phyloP scores from a whole-genome alignment of 2,797 vertebrate genomes.

The Echeneis naucrates region DNA sequence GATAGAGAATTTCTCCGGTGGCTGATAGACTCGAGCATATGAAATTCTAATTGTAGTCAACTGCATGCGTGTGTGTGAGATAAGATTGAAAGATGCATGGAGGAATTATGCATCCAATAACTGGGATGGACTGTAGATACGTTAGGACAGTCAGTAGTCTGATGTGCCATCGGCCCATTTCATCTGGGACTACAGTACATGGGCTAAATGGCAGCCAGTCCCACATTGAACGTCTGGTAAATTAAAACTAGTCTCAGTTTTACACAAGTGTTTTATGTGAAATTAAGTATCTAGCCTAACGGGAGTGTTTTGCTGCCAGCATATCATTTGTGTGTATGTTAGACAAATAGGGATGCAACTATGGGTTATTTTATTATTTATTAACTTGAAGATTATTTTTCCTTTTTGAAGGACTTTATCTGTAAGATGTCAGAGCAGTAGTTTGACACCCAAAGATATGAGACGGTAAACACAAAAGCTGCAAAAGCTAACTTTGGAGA shows the following conservation, averaged over 20 bases:
- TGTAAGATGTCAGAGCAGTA: not conserved
- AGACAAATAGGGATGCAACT: not conserved
- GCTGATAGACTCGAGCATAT: constrained; percentile 75
- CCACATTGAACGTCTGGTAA: constrained; percentile 44
- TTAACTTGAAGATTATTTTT: not conserved
- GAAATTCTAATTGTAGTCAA: constrained; percentile 73
- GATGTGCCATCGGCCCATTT: constrained; percentile 67
- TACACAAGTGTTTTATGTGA: constrained; percentile 35
- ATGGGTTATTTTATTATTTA: constrained; percentile 5
- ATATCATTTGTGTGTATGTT: not conserved
- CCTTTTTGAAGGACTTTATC: not conserved
- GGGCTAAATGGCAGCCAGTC: constrained; percentile 69
- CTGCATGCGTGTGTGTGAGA: constrained; percentile 16
- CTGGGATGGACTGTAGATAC: constrained; percentile 71
- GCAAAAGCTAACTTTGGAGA: not conserved
- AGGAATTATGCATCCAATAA: constrained; percentile 78
- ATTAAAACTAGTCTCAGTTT: constrained; percentile 54
- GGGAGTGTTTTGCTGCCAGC: not conserved
- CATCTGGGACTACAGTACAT: constrained; percentile 63
- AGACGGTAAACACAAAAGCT: not conserved
- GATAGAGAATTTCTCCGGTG: constrained; percentile 77
- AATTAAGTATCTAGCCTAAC: constrained; percentile 30
- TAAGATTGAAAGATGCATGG: constrained; percentile 70
- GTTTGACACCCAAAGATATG: not conserved
- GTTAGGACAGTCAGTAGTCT: constrained; percentile 53